Conservation (phyloP, 1,140 invertebrate species). For the Colletes gigas region DNA sequence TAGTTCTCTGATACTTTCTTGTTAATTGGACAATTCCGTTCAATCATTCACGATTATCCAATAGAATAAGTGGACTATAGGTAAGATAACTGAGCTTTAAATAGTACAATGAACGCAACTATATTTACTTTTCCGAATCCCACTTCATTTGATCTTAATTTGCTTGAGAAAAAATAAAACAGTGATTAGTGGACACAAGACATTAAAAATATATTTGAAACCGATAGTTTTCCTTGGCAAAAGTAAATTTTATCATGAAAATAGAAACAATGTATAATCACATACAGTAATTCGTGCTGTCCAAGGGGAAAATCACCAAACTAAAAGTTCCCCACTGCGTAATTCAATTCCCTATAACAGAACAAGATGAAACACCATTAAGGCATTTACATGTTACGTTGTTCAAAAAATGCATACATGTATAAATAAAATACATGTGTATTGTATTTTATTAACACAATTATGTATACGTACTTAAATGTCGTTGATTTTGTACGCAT, state of each 20-base stretch:
- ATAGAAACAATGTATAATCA: neutral
- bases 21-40: constrained; percentile 27
- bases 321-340: too few relatives aligned
- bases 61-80: neutral
- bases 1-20: neutral
- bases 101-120: neutral
- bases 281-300: too few relatives aligned
- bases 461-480: neutral
- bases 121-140: too few relatives aligned
- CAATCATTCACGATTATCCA: neutral
- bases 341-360: neutral
- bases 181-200: too few relatives aligned
- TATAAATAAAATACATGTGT: neutral
- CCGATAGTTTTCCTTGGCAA: too few relatives aligned
- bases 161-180: neutral
- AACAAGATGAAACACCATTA: neutral
- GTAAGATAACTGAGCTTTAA: neutral
- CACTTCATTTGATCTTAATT: neutral
- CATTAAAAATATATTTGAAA: too few relatives aligned
- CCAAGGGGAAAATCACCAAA: too few relatives aligned
- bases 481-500: neutral
- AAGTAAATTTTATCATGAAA: neutral
- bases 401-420: too few relatives aligned
- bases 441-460: neutral
- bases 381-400: neutral